These are phyloP conservation scores for Bathynomus jamesi DNA, from an alignment of 1,140 invertebrate species.

Conservation along the genomic window DNA sequence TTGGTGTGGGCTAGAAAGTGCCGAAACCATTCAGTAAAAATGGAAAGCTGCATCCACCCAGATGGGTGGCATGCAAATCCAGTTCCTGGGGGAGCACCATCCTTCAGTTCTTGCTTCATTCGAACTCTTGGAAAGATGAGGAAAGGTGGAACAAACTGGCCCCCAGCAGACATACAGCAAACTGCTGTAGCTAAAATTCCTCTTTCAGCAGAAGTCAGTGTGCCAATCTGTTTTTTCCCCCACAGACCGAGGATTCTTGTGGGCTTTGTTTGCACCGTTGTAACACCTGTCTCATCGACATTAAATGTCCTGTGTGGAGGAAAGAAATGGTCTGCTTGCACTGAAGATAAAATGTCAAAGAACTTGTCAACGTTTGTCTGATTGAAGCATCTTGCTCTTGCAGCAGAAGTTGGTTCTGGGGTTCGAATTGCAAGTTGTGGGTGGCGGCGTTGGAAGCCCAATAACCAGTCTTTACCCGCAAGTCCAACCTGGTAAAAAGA, in stretches of 20 bases:
- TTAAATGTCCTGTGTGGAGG: slow-evolving; percentile 22
- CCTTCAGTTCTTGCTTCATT: slow-evolving; percentile 31
- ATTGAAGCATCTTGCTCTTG: slow-evolving; percentile 12
- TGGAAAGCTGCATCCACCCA: slow-evolving; percentile 22
- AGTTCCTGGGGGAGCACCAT: slow-evolving; percentile 23
- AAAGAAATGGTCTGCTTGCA: slow-evolving; percentile 9
- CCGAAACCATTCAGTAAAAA: slow-evolving; percentile 21
- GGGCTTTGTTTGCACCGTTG: no score
- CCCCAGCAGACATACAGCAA: background rate
- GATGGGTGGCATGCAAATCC: slow-evolving; percentile 20
- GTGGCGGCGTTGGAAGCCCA: no score
- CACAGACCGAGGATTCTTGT: no score
- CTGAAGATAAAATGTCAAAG: slow-evolving; percentile 9
- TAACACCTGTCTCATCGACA: slow-evolving; percentile 29
- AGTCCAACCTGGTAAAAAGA: slow-evolving; percentile 19
- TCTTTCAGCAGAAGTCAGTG: slow-evolving; percentile 7
- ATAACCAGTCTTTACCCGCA: slow-evolving; percentile 18
- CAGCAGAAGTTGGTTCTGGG: slow-evolving; percentile 22
- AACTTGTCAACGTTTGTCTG: slow-evolving; percentile 8
- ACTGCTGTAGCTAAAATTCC: slow-evolving; percentile 4
- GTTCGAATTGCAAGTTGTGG: slow-evolving; percentile 19
- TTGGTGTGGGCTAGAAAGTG: slow-evolving; percentile 10
- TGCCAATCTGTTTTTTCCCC: slow-evolving; percentile 4
- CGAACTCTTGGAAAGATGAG: slow-evolving; percentile 9
- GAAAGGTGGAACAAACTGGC: slow-evolving; percentile 15